Base-by-base conservation (phyloP, 2,797 vertebrate genomes). In the Hypotaenidia philippensis region DNA sequence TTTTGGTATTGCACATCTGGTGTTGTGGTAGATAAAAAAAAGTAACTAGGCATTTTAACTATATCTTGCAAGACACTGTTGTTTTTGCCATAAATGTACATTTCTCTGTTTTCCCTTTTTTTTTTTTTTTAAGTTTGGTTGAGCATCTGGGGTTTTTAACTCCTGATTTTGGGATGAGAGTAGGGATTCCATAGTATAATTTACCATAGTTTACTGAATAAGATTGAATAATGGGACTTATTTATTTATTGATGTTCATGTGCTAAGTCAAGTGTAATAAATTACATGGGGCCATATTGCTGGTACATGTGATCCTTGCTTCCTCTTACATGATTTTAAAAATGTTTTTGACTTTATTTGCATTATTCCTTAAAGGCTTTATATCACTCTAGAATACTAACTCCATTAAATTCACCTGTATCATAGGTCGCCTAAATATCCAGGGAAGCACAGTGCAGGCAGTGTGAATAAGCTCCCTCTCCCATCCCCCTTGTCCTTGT, bases 1-100 rank as follows among this genome's bases (percentile, higher is more conserved):
- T 89, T 92, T 78, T 65, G 59, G 50, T 91, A 45, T 68, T 77
- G 63, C 84, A 88, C 57, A 70, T 82, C 74, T 84, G 72, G 32
- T 77, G 15, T 9, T 68, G 45, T 23, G 74, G 65, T n/a, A 83
- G 45, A 40, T 83, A 36, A 75, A 87, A 61, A 32, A 61, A 32
- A 0, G 0, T 60, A 81, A 69, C 10, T 44, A 50, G 79, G 47
- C 32, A 57, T 83, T 80, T 89, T 69, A 71, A 55, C 26, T 77
- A 14, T 38, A 8, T 71, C 53, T 61, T 78, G 27, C 12, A n/a
- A 49, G 50, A 55, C 22, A 20, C 20, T 27, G 8, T 47, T 56
- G 45, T 10, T 91, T 89, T 76, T 81, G 27, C 61, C 34, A 5
- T 65, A 72, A 40, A 56, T n/a, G 10, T 78, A 6, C 25, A n/a